These are phyloP conservation scores for Alitta virens DNA, from an alignment of 2,888 invertebrate genomes.

Conservation along the genomic window DNA sequence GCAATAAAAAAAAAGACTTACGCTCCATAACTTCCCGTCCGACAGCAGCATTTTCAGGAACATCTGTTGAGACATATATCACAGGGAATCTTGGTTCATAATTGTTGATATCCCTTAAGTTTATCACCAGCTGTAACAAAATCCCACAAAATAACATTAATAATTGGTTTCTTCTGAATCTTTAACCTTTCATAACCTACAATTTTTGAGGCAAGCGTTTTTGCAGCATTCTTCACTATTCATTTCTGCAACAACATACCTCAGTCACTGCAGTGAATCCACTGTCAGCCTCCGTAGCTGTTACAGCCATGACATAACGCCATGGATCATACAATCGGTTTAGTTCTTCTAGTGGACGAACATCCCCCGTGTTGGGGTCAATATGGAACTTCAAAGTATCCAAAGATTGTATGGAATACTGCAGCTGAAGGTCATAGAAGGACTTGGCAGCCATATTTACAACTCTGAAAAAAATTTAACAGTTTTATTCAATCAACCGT, in stretches of 20 bases:
- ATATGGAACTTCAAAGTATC: slow-evolving; percentile 14
- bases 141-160: too few species aligned
- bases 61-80: slow-evolving; percentile 12
- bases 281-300: slow-evolving; percentile 1
- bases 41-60: slow-evolving; percentile 15
- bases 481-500: neutral
- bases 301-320: slow-evolving; percentile 23
- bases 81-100: slow-evolving; percentile 16
- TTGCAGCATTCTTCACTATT: too few species aligned
- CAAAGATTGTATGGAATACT: slow-evolving; percentile 10
- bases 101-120: slow-evolving; percentile 16
- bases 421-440: slow-evolving; percentile 27
- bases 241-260: too few species aligned
- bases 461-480: slow-evolving; percentile 21
- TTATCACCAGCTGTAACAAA: slow-evolving; percentile 20
- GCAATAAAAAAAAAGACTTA: too few species aligned
- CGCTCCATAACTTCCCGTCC: slow-evolving; percentile 17
- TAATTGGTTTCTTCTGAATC: too few species aligned
- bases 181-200: too few species aligned
- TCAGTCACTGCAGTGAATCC: neutral
- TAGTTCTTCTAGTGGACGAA: neutral
- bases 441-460: slow-evolving; percentile 24
- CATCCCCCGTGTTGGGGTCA: slow-evolving; percentile 14
- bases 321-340: slow-evolving; percentile 12
- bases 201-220: too few species aligned